These are phyloP conservation scores for Eurystomus gularis DNA, from an alignment of 2,113 vertebrate genomes.

Conservation along the genomic window DNA sequence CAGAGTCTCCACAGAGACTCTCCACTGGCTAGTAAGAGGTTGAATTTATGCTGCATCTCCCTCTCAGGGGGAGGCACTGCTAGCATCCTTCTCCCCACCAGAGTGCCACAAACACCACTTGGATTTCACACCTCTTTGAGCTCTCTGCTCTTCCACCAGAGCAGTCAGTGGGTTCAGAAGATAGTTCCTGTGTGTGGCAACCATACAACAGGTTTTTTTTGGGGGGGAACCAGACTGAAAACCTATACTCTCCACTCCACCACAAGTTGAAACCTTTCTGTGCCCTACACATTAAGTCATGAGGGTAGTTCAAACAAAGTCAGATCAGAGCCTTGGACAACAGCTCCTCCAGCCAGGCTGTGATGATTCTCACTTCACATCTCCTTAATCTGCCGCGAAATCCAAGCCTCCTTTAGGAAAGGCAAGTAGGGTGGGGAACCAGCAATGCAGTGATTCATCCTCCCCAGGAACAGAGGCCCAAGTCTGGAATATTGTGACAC, in stretches of 20 bases:
- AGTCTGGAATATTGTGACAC: slow-evolving; percentile 54
- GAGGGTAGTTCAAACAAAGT: neutral
- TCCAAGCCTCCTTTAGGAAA: neutral
- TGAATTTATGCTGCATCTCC: neutral
- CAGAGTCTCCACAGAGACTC: neutral
- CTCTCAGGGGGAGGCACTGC: neutral
- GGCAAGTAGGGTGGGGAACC: slow-evolving; percentile 27
- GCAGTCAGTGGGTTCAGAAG: neutral
- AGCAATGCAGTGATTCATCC: slow-evolving; percentile 48
- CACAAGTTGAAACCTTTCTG: neutral
- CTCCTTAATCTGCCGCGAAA: neutral
- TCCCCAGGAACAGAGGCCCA: slow-evolving; percentile 20
- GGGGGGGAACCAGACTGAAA: neutral
- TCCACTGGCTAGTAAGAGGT: neutral
- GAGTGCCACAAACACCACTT: rapidly evolving
- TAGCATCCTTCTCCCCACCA: neutral
- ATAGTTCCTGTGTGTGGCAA: rapidly evolving
- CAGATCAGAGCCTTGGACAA: neutral
- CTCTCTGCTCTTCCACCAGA: neutral
- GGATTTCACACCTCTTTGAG: neutral
- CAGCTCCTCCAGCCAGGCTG: neutral
- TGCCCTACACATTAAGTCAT: rapidly evolving
- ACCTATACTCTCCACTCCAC: neutral
- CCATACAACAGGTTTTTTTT: neutral
- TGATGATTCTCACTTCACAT: neutral